Base-by-base conservation (phyloP, 2,888 invertebrate genomes). In the Eupithecia exiguata region DNA sequence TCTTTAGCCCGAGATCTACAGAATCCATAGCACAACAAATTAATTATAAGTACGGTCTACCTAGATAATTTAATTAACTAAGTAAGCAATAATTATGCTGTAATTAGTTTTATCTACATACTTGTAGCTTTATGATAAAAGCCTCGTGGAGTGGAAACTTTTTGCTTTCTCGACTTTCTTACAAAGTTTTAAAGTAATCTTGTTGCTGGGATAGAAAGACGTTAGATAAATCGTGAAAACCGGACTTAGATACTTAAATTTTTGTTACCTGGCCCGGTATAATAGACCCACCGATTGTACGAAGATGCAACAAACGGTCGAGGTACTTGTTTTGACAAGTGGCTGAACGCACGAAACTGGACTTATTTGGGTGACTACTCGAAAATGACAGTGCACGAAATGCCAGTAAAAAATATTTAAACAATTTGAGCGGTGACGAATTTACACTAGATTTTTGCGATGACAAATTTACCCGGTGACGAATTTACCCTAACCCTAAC, bases 91-190 rank as follows among this genome's bases (percentile, higher is more conserved):
- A 30, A 65, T 74, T 49, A 74, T 72, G 53, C 69, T 67, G 66
- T 76, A 72, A 71, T 74, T 63, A 49, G 21, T 58, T 58, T 71
- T 74, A 77, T 72, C 67, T 70, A 36, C 46, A 6, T 61, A 70
- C 66, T 69, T 66, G 25, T 58, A 61, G 21, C 18, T 63, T 21
- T 65, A 38, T 16, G 58, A 68, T 72, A 68, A 36, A 73, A 68
- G 69, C 70, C 71, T 70, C 71, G 74, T 77, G 76, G 18, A 78
- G 25, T 77, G 85, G 85, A 85, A 84, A 82, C 77, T 81, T 85
- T 83, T 63, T 78, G 77, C 77, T 77, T 83, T 83, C 63, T 58
- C 66, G 2, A 14, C 53, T 69, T 38, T 25, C 49, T 36, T 65
- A 65, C 63, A 65, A 65, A 65, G 63, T 65, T 36, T 36, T 38